Base-by-base conservation (phyloP, 2,113 vertebrate genomes). In the Colossoma macropomum region DNA sequence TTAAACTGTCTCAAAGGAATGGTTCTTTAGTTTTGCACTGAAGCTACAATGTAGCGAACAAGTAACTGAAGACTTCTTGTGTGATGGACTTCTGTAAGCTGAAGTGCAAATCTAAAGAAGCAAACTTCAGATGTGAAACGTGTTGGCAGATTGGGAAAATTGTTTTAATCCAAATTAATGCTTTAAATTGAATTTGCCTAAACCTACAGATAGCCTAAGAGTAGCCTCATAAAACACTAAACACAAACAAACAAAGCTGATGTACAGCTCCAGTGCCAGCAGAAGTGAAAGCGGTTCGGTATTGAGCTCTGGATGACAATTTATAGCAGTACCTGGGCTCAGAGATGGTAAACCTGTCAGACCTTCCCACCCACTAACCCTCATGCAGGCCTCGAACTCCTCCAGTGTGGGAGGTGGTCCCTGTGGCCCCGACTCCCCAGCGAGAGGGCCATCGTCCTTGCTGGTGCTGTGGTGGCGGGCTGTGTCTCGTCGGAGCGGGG, bases 401-500 rank as follows among this genome's bases (percentile, higher is more conserved):
- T 75, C 7, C 62, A 45, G 45, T 75, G 79, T 30, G 30, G 16
- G 41, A 32, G 48, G 50, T 41, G 52, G 34, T 86, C 84, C 54
- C 70, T 13, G 16, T 7, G 73, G 80, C 25, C 77, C 69, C 68
- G 32, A 71, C 63, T 65, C 45, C 70, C 71, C 27, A 87, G 78
- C 89, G 90, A 90, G 38, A 45, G 91, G 90, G 88, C 87, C 79
- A 10, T 10, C 27, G 59, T 62, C 59, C 59, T 62, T n/a, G 41
- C 63, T 59, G 63, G 56, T 16, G 7, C 65, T 30, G 52, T 77
- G 73, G 63, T 70, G 81, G 74, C n/a, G 52, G 38, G 56, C 23
- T 19, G 21, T 81, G 56, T 73, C 82, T 89, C 90, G 90, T 89
- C 91, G 73, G 85, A 87, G 90, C 89, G 13, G 75, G 52, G 27